Evolutionary conservation across 2,113 vertebrate genomes (phyloP).

Genomic region (Notothenia coriiceps): DNA sequence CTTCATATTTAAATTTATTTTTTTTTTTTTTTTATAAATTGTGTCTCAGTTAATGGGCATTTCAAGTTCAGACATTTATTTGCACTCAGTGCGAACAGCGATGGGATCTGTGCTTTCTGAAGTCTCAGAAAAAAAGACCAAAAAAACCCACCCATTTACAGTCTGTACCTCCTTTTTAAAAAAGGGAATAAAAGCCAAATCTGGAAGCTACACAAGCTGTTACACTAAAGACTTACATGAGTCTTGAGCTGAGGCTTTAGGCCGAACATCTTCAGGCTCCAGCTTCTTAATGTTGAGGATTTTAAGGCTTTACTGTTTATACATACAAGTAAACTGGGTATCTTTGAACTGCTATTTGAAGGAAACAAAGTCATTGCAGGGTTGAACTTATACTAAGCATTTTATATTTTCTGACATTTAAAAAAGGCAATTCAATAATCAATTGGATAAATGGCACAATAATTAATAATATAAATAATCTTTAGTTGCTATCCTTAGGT

Average conservation of each 20-base stretch:
- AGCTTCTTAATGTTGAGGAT: background rate
- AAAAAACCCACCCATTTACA: background rate
- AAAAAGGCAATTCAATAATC: background rate
- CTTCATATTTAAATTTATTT: conserved; percentile 40
- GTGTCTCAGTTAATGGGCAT: conserved; percentile 41
- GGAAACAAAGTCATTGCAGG: too few species aligned
- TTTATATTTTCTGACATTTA: too few species aligned
- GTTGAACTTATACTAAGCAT: too few species aligned
- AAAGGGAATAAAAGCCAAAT: conserved; percentile 22
- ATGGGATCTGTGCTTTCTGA: conserved; percentile 7
- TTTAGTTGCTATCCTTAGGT: background rate
- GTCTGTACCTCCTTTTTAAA: background rate
- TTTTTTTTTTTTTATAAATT: conserved; percentile 31
- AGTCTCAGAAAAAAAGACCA: background rate
- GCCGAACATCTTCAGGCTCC: background rate
- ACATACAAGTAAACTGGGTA: background rate
- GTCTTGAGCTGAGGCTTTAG: background rate
- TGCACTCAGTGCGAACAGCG: conserved; percentile 58
- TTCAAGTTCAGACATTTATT: conserved; percentile 39
- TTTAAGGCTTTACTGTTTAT: background rate
- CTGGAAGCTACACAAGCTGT: conserved; percentile 4
- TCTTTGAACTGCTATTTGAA: background rate
- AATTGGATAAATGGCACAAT: background rate
- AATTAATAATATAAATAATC: background rate
- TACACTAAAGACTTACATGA: background rate